A percentile compares a stretch with the other conserved stretches of the same genome.
Evolutionary conservation across 2,113 vertebrate species (phyloP).

Genomic region (Felis catus): F.catus_Fca126_mat1.0 CM031421.1:72164501-72165000

Average conservation of each 20-base stretch:
- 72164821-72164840: no score
- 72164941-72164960: background rate
- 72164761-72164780: background rate
- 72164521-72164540: background rate
- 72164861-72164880: no score
- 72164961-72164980: no score
- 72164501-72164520: background rate
- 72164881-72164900: no score
- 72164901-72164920: no score
- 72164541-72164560: background rate
- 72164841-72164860: no score
- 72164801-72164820: no score
- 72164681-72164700: background rate
- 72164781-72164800: no score
- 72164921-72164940: background rate
- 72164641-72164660: background rate
- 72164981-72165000: background rate
- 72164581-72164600: background rate
- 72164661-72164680: background rate
- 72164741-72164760: background rate
- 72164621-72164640: background rate
- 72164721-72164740: rapidly evolving
- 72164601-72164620: background rate
- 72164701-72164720: rapidly evolving
- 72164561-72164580: background rate